phyloP scores from a whole-genome alignment of 1,140 invertebrate genomes.

The Caenorhabditis briggsae region DNA sequence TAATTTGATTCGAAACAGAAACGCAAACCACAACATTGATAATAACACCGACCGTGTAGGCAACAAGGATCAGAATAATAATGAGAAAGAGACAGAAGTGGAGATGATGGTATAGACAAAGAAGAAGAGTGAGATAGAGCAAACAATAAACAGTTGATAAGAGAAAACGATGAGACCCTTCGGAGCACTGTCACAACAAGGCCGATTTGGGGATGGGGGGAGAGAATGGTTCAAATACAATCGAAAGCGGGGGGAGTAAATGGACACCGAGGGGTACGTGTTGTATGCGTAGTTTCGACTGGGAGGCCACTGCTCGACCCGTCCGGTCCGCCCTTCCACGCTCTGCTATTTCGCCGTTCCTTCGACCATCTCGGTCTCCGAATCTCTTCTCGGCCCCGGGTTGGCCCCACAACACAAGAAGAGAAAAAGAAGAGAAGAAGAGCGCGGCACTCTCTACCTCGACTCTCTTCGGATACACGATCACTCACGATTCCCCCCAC shows the following conservation, averaged over 20 bases:
- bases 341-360: conserved; percentile 43
- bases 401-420: conserved; percentile 40
- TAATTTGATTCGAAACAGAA: background rate
- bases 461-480: conserved; percentile 7
- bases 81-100: conserved; percentile 36
- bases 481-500: background rate
- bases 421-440: conserved; percentile 45
- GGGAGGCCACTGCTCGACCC: conserved; percentile 54
- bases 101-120: background rate
- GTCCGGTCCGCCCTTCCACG: background rate
- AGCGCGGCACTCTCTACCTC: conserved; percentile 8
- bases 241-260: conserved; percentile 52
- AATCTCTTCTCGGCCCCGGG: conserved; percentile 31
- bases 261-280: conserved; percentile 54
- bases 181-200: conserved; percentile 47
- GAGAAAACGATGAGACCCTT: conserved; percentile 26
- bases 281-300: conserved; percentile 55
- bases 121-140: conserved; percentile 19
- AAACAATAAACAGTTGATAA: conserved; percentile 55
- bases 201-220: conserved; percentile 21
- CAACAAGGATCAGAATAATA: conserved; percentile 33
- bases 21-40: conserved; percentile 20
- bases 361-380: conserved; percentile 34
- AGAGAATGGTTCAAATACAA: conserved; percentile 48
- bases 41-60: background rate